These are phyloP conservation scores for Galeopsomyia nigrocyanea DNA, from an alignment of 2,888 invertebrate genomes.

Conservation along the genomic window DNA sequence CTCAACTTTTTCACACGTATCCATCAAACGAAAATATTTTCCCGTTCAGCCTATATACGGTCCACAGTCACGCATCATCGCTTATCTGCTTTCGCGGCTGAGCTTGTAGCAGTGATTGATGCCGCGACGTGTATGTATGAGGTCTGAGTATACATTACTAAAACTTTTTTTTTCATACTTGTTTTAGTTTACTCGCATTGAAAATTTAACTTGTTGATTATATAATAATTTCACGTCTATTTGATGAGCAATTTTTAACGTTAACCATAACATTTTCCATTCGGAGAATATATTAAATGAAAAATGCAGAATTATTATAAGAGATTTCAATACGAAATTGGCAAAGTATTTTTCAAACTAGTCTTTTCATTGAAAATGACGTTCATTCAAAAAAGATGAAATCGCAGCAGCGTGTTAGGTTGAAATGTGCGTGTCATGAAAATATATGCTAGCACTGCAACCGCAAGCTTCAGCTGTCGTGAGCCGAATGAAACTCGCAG, in stretches of 20 bases:
- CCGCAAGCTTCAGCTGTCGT: neutral
- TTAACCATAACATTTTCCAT: no score
- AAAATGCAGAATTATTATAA: no score
- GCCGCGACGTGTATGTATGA: neutral
- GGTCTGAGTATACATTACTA: no score
- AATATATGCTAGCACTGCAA: constrained; percentile 27
- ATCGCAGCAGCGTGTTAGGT: neutral
- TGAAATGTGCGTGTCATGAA: constrained; percentile 28
- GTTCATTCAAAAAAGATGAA: constrained; percentile 13
- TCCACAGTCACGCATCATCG: constrained; percentile 28
- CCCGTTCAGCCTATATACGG: neutral
- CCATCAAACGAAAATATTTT: constrained; percentile 19
- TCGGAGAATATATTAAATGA: no score
- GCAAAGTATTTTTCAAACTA: neutral
- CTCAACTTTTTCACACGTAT: neutral
- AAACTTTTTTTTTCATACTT: no score
- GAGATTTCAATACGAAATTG: neutral
- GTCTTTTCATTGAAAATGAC: constrained; percentile 15
- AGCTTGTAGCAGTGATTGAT: constrained; percentile 34
- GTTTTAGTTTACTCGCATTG: no score
- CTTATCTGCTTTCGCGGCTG: constrained; percentile 23
- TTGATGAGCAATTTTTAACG: no score
- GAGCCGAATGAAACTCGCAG: neutral
- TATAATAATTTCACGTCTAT: no score
- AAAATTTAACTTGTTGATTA: no score